Percentiles rank a stretch among this genome's conserved stretches.
Conservation (phyloP, 1,140 invertebrate genomes). For the Lethrus apterus region DNA sequence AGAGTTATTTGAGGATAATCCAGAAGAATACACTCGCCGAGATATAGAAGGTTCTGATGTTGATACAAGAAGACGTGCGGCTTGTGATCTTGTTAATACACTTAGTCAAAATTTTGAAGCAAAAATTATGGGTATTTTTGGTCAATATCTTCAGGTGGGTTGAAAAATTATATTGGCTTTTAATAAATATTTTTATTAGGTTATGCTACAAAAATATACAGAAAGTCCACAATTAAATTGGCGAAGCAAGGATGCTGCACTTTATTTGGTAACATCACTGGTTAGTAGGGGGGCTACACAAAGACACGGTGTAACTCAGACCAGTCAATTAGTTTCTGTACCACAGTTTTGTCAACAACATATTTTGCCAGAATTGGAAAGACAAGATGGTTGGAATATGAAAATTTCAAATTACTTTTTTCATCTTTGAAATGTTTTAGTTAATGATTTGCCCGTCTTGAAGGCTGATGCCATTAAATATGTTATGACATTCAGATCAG, state of each 20-base stretch:
- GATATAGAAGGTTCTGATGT: conserved; percentile 99
- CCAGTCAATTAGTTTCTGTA: conserved; percentile 82
- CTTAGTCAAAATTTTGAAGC: conserved; percentile 83
- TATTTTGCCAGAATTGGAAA: conserved; percentile 77
- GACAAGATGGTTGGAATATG: conserved; percentile 52
- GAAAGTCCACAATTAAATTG: conserved; percentile 72
- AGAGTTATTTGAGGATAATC: conserved; percentile 95
- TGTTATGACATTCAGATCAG: conserved; percentile 88
- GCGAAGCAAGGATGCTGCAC: conserved; percentile 91
- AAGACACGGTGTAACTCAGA: conserved; percentile 84
- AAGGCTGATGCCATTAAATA: conserved; percentile 96
- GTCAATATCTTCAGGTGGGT: conserved; percentile 67
- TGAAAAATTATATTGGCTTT: neutral
- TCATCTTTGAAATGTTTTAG: conserved; percentile 44
- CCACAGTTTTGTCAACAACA: conserved; percentile 79
- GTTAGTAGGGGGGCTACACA: conserved; percentile 87
- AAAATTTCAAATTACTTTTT: neutral
- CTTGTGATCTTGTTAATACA: conserved; percentile 92
- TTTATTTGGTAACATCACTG: conserved; percentile 92
- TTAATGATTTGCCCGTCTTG: conserved; percentile 81
- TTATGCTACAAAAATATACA: conserved; percentile 71
- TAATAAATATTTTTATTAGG: conserved; percentile 43
- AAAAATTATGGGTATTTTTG: conserved; percentile 88
- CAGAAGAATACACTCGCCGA: conserved; percentile 93
- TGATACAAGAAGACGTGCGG: conserved; percentile 88